phyloP scores from a whole-genome alignment of 2,888 invertebrate genomes.

The Platynereis dumerilii region DNA sequence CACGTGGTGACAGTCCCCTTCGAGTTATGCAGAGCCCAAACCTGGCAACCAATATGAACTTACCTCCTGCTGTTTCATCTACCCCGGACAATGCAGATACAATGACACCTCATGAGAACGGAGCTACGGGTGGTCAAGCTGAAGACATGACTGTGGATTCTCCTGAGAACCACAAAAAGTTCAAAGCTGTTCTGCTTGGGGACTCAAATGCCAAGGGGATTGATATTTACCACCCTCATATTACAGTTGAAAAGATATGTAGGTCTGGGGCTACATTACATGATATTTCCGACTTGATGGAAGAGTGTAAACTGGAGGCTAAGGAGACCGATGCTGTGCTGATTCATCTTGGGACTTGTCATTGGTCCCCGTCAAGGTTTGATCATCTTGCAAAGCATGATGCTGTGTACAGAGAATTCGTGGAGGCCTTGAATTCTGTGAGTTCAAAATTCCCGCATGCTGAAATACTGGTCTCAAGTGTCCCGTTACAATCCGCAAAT shows the following conservation, averaged over 20 bases:
- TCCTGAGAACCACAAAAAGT: not conserved
- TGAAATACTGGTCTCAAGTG: not conserved
- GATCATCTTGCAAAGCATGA: not conserved
- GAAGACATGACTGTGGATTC: too few relatives aligned
- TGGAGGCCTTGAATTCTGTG: not conserved
- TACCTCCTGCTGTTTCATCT: too few relatives aligned
- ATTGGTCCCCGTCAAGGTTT: not conserved
- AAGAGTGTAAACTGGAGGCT: not conserved
- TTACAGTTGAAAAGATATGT: too few relatives aligned
- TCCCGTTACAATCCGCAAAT: too few relatives aligned
- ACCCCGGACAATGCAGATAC: too few relatives aligned
- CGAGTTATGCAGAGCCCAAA: too few relatives aligned
- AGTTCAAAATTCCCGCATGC: not conserved
- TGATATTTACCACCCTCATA: not conserved
- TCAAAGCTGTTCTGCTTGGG: not conserved
- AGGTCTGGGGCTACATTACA: not conserved
- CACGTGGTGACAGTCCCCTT: too few relatives aligned
- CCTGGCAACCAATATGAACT: too few relatives aligned
- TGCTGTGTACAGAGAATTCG: not conserved
- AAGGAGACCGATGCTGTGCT: not conserved
- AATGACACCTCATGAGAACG: too few relatives aligned
- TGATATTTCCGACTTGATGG: not conserved
- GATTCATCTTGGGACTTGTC: not conserved
- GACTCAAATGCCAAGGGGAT: conserved; percentile 1
- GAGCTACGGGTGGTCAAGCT: too few relatives aligned